phyloP scores from a whole-genome alignment of 2,888 invertebrate species.

The Cosmia trapezina region DNA sequence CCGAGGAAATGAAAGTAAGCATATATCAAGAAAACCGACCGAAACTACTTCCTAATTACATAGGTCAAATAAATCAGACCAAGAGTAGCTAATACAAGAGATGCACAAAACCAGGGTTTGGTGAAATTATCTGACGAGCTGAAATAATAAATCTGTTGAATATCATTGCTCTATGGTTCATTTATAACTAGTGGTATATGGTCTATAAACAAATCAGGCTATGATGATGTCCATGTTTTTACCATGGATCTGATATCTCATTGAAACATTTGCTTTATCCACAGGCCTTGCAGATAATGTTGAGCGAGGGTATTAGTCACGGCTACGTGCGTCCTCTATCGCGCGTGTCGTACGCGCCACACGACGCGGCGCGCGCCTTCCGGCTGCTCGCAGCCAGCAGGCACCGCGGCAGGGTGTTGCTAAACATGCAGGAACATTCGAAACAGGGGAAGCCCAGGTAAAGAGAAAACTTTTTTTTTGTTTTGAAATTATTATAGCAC shows the following conservation, averaged over 20 bases:
- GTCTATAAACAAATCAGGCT: background rate
- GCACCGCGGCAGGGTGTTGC: conserved; percentile 79
- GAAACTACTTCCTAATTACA: background rate
- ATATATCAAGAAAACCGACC: background rate
- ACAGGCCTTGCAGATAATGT: conserved; percentile 72
- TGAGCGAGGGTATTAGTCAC: conserved; percentile 76
- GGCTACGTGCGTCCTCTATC: conserved; percentile 79
- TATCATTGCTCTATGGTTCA: background rate
- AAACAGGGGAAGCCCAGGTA: conserved; percentile 64
- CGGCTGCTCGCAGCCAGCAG: conserved; percentile 73
- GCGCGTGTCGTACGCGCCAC: conserved; percentile 1
- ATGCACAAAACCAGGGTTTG: background rate
- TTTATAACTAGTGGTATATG: background rate
- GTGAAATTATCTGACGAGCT: background rate
- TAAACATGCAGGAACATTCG: conserved; percentile 63
- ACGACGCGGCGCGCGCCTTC: conserved; percentile 69
- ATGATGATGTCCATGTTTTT: background rate
- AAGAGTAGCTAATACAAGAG: background rate
- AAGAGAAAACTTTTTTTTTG: background rate
- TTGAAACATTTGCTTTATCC: conserved; percentile 5
- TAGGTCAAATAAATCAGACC: background rate
- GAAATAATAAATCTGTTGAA: background rate
- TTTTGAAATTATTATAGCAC: background rate
- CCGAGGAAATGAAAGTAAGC: conserved; percentile 69
- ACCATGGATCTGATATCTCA: background rate